These are phyloP conservation scores for Ursus arctos DNA, from an alignment of 2,113 vertebrate genomes.

Conservation along the genomic window DNA sequence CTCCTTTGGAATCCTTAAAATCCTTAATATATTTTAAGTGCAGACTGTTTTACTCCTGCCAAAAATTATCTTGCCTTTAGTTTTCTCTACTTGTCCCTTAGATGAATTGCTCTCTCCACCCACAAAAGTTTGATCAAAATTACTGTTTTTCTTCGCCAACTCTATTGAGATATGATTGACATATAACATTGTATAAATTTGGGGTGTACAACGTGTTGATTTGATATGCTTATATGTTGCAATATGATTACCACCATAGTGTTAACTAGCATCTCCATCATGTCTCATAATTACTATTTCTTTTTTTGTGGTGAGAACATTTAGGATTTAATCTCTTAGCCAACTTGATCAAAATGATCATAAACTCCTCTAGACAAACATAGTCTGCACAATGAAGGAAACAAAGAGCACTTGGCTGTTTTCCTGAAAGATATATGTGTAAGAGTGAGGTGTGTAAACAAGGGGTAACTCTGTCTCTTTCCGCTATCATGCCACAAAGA, in stretches of 20 bases:
- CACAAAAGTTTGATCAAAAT: neutral
- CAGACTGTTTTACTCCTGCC: neutral
- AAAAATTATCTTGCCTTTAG: neutral
- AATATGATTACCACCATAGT: neutral
- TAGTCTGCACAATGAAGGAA: neutral
- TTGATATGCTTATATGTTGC: neutral
- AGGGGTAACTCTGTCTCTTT: neutral
- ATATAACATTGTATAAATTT: neutral
- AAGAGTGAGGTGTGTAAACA: neutral
- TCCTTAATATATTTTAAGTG: neutral
- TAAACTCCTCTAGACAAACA: neutral
- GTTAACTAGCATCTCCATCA: neutral
- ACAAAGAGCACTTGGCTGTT: neutral
- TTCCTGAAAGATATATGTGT: neutral
- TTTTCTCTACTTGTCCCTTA: neutral
- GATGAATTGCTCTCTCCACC: neutral
- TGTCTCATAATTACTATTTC: neutral
- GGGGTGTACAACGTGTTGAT: neutral
- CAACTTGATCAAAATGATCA: neutral
- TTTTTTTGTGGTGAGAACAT: neutral
- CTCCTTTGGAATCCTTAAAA: neutral
- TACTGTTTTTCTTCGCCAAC: rapidly evolving
- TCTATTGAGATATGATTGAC: neutral
- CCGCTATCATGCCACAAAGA: neutral
- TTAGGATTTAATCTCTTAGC: neutral